These are phyloP conservation scores for Thecocarcelia acutangulata DNA, from an alignment of 2,888 invertebrate species.

Conservation along the genomic window DNA sequence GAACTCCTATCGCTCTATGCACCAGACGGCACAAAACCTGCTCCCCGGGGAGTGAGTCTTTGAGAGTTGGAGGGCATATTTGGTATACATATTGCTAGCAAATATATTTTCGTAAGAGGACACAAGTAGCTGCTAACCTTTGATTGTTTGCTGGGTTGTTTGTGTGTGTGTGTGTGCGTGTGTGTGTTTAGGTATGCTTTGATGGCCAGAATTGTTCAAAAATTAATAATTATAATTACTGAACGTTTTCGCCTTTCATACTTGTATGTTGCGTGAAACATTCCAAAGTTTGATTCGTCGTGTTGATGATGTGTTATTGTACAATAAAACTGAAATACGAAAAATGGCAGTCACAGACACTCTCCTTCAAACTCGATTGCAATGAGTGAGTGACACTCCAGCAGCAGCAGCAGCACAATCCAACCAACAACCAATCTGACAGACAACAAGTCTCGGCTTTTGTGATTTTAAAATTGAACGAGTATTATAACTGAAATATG, in stretches of 20 bases:
- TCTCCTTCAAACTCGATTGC: conserved; percentile 8
- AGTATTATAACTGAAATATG: conserved; percentile 1
- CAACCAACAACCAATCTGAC: conserved; percentile 18
- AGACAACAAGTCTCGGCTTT: conserved; percentile 52
- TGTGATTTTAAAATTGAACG: conserved; percentile 1
- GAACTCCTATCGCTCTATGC: too few species aligned
- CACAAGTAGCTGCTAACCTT: too few species aligned
- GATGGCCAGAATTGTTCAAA: conserved; percentile 27
- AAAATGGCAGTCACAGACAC: conserved; percentile 37
- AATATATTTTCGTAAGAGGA: too few species aligned
- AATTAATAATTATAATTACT: conserved; percentile 66
- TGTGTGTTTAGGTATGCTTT: neutral
- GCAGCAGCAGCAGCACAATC: conserved; percentile 23
- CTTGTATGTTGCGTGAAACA: conserved; percentile 40
- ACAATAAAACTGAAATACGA: conserved; percentile 65
- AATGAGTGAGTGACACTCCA: conserved; percentile 17
- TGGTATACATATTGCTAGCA: too few species aligned
- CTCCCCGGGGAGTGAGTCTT: too few species aligned
- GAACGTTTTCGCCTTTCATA: conserved; percentile 55
- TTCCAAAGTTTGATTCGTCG: conserved; percentile 60
- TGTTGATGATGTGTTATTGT: conserved; percentile 66
- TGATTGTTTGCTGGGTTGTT: conserved; percentile 40
- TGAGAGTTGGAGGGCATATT: too few species aligned
- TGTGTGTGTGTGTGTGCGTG: neutral
- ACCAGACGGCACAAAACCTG: too few species aligned